Conservation (phyloP, 2,888 invertebrate species). For the Lasioglossum oenotherae region DNA sequence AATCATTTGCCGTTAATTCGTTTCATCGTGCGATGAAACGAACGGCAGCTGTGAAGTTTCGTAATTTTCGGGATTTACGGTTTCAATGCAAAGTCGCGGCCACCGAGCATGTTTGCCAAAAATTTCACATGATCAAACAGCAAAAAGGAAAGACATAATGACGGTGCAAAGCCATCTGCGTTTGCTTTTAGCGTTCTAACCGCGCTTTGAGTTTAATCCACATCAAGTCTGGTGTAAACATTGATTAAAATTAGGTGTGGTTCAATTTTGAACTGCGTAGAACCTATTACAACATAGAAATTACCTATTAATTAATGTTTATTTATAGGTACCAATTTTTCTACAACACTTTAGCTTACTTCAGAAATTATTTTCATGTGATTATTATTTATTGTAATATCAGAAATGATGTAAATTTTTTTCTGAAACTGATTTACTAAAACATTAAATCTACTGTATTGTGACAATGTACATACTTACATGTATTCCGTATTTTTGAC, state of each 20-base stretch:
- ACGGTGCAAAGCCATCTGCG: background rate
- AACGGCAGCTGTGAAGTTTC: background rate
- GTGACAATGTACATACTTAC: no score
- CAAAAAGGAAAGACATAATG: background rate
- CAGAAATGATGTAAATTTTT: background rate
- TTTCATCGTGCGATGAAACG: background rate
- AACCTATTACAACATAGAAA: no score
- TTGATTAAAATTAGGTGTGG: background rate
- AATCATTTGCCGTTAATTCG: background rate
- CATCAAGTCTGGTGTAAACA: background rate
- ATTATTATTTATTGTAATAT: no score
- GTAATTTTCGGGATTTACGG: background rate
- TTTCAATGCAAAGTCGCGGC: background rate
- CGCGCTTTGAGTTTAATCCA: background rate
- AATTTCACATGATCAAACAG: background rate
- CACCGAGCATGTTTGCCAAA: background rate
- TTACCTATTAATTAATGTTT: background rate
- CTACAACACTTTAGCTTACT: background rate
- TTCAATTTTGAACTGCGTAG: background rate
- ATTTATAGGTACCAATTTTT: no score
- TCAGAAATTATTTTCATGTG: background rate
- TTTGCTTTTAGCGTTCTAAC: background rate
- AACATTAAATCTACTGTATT: no score
- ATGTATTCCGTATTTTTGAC: no score
- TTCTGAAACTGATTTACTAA: background rate